Evolutionary conservation across 2,888 invertebrate genomes (phyloP), one percentile per base, ranked within the genome.

Genomic region (Heterodera filipjevi): DNA sequence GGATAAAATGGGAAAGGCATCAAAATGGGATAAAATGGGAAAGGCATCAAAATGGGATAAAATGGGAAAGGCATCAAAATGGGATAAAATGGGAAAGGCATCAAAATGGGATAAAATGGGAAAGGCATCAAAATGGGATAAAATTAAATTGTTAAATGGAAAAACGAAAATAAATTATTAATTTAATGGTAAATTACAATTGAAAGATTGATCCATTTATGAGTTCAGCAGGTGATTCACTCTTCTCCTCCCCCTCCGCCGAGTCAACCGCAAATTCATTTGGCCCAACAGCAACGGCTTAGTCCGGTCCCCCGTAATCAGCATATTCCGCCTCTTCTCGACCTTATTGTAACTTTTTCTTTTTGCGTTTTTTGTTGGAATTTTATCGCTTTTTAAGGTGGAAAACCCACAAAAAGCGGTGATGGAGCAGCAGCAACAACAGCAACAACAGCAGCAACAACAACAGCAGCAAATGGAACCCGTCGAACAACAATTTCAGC

Each of bases 271-370:
- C 73, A 44, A 46, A 27, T 73, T 32, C 16, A n/a, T 2, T n/a
- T 35, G n/a, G 73, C 49, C 44, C 73, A 33, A 19, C 71, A 59
- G 27, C 59, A 59, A 59, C 59, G 59, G 59, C 59, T 59, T 27
- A 59, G 59, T 27, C 59, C 59, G 6, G 59, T 3, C 59, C 59
- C 59, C 8, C 59, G 59, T 8, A 33, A 30, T 12, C 39, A 71
- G 32, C 35, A n/a, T n/a, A n/a, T 27, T 3, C 64, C 27, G 10
- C 49, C 32, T 19, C 72, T 71, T 30, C 53, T 49, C 73, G 35
- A 49, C 35, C 33, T 73, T 33, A 64, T 5, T 14, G 49, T 27
- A 59, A 5, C 6, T 27, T n/a, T 6, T 59, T 59, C 27, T 53
- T 53, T 53, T 53, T 6, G 39, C 8, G 10, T 59, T 49, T 49